phyloP scores from a whole-genome alignment of 2,888 invertebrate species.

The Maniola hyperantus region DNA sequence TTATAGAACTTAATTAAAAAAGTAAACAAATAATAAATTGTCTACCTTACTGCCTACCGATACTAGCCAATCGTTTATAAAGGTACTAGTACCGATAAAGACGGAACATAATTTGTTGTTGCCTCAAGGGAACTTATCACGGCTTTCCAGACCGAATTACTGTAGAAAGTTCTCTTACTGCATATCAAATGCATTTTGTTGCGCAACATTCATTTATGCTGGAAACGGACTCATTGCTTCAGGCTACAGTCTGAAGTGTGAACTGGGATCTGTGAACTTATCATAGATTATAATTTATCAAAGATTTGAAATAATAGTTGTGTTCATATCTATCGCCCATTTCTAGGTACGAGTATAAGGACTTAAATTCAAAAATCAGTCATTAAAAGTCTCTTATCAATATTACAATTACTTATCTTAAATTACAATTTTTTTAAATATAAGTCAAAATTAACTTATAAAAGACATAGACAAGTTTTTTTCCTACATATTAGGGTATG shows the following conservation, averaged over 20 bases:
- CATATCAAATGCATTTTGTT: constrained; percentile 38
- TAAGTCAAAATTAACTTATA: no score
- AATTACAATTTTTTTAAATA: no score
- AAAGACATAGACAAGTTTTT: no score
- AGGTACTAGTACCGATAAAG: constrained; percentile 26
- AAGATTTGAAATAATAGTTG: background rate
- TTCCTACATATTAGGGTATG: no score
- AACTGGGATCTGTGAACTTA: constrained; percentile 18
- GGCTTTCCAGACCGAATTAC: constrained; percentile 37
- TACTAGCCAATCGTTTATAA: constrained; percentile 27
- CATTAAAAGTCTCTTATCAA: no score
- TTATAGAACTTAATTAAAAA: constrained; percentile 1
- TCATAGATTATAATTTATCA: constrained; percentile 17
- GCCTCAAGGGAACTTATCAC: constrained; percentile 39
- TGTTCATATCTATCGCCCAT: background rate
- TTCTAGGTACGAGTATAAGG: no score
- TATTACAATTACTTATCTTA: no score
- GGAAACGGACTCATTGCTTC: constrained; percentile 33
- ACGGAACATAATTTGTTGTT: constrained; percentile 38
- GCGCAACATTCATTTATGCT: constrained; percentile 38
- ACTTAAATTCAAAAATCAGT: background rate
- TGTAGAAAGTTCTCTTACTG: constrained; percentile 41
- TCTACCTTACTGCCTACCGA: constrained; percentile 7
- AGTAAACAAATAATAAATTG: constrained; percentile 14
- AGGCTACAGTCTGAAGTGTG: constrained; percentile 20